phyloP scores from a whole-genome alignment of 2,113 vertebrate genomes.

The Ophiodon elongatus region DNA sequence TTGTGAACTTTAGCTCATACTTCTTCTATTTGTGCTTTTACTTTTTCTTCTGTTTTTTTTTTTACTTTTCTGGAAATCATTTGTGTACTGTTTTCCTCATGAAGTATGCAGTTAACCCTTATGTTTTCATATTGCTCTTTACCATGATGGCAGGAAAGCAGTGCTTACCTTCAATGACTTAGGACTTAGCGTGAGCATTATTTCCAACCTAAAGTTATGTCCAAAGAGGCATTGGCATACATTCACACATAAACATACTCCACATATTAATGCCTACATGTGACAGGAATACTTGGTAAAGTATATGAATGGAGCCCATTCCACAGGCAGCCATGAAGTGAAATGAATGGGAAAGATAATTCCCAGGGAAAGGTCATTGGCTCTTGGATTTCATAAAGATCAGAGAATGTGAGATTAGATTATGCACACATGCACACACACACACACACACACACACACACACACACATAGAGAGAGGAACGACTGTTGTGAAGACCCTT shows the following conservation, averaged over 20 bases:
- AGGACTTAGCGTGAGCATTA: slow-evolving; percentile 29
- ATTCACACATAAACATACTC: neutral
- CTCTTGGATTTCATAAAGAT: slow-evolving; percentile 31
- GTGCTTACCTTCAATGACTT: slow-evolving; percentile 5
- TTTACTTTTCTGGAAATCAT: neutral
- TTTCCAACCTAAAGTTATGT: slow-evolving; percentile 40
- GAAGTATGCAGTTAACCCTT: neutral
- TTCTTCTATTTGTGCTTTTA: neutral
- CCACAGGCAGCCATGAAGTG: slow-evolving; percentile 32
- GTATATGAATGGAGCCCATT: slow-evolving; percentile 17
- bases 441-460: slow-evolving; percentile 23
- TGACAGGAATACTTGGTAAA: slow-evolving; percentile 29
- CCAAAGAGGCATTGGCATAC: slow-evolving; percentile 26
- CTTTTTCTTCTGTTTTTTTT: neutral
- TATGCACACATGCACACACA: slow-evolving; percentile 27
- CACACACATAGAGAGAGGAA: slow-evolving; percentile 6
- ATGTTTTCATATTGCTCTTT: slow-evolving; percentile 5
- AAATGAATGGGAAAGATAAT: slow-evolving; percentile 63
- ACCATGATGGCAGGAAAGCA: neutral
- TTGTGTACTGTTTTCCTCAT: neutral
- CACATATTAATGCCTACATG: slow-evolving; percentile 6
- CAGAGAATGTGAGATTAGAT: slow-evolving; percentile 1
- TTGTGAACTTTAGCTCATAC: neutral
- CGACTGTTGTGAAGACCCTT: slow-evolving; percentile 41
- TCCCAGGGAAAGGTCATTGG: slow-evolving; percentile 63